Evolutionary conservation across 2,797 vertebrate genomes (phyloP), one percentile per base, ranked within the genome.

Genomic region (Pseudochirops corinnae): DNA sequence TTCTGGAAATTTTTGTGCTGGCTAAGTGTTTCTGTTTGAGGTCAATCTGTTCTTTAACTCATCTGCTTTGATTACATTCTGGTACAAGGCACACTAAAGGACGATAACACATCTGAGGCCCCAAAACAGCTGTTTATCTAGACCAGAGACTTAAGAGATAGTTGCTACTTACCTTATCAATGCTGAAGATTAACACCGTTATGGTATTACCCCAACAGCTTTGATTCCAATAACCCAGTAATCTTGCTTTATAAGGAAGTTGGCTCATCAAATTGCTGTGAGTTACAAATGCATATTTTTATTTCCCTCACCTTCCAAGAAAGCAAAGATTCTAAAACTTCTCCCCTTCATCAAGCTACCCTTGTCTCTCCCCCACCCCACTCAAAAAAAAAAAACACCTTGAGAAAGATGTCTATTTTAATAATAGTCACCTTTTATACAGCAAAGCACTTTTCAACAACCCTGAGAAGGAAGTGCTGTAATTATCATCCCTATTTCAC

Each of bases 1-100:
- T 97, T 94, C 92, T 97, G 96, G 94, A 93, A 62, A 98, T 98
- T 97, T 82, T 91, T 95, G 87, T 93, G 67, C 67, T 82, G 67
- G 18, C n/a, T 67, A 74, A 74, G n/a, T 46, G 67, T 82, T 82
- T 98, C 97, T 96, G 67, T 56, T 93, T 95, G 26, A 67, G 56
- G 94, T 90, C 96, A 90, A 52, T 53, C 90, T 97, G 95, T 92
- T 92, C 93, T 90, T 96, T 96, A 67, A 87, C 93, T 97, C 50
- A 92, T 95, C 96, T 94, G 92, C 97, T 93, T 95, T 58, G 18
- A 91, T 62, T 94, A 62, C 82, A 56, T 62, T 94, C 74, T 33
- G 67, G 60, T 46, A 53, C 92, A 92, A 93, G 87, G 9, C 93
- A 93, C 62, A 50, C 90, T 91, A 93, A 96, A 94, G 94, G 91